These are phyloP conservation scores for Drosophila tani DNA, from an alignment of 1,140 invertebrate species.

Conservation along the genomic window DNA sequence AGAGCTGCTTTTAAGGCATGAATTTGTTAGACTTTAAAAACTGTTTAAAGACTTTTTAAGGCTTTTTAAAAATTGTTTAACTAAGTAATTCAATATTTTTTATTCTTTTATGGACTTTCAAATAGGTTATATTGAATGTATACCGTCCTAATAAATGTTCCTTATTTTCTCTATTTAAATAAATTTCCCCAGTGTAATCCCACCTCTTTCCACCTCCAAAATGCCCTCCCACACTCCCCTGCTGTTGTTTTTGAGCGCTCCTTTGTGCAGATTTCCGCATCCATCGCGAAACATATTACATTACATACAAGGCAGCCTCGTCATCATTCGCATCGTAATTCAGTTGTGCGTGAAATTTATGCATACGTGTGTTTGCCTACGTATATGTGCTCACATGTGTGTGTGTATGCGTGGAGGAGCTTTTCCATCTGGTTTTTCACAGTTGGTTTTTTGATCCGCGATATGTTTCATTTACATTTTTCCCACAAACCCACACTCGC, in stretches of 20 bases:
- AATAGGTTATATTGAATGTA: too few relatives aligned
- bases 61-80: too few relatives aligned
- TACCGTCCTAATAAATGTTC: too few relatives aligned
- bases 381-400: slow-evolving; percentile 4
- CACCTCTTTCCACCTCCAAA: neutral
- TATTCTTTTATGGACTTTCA: too few relatives aligned
- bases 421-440: slow-evolving; percentile 41
- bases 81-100: too few relatives aligned
- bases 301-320: slow-evolving; percentile 37
- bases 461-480: slow-evolving; percentile 58
- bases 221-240: neutral
- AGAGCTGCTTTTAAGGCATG: too few relatives aligned
- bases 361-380: slow-evolving; percentile 49
- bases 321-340: slow-evolving; percentile 55
- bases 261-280: slow-evolving; percentile 77
- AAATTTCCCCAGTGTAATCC: neutral
- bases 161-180: neutral
- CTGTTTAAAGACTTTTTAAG: too few relatives aligned
- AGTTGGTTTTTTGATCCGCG: slow-evolving; percentile 44
- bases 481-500: slow-evolving; percentile 17
- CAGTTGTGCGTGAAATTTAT: slow-evolving; percentile 81
- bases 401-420: slow-evolving; percentile 5
- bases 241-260: slow-evolving; percentile 41
- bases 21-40: too few relatives aligned
- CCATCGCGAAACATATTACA: slow-evolving; percentile 55